phyloP scores from a whole-genome alignment of 2,113 vertebrate species.

The Leptobrachium leishanense region DNA sequence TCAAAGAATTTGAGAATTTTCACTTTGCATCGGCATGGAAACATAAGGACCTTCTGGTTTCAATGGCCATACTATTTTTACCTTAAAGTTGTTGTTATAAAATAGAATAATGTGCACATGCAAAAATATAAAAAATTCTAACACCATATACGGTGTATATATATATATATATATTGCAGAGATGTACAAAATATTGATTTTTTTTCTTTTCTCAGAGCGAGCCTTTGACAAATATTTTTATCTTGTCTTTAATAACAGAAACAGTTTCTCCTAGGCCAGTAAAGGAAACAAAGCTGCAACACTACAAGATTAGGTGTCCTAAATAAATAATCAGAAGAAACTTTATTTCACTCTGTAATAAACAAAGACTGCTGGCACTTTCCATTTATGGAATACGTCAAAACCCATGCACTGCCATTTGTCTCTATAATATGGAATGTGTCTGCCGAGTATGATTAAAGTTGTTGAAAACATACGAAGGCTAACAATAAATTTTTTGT shows the following conservation, averaged over 20 bases:
- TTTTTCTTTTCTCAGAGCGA: background rate
- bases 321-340: background rate
- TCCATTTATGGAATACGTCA: slow-evolving; percentile 4
- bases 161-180: too few species aligned
- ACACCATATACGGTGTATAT: too few species aligned
- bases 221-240: slow-evolving; percentile 3
- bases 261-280: slow-evolving; percentile 1
- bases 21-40: too few species aligned
- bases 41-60: too few species aligned
- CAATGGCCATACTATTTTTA: too few species aligned
- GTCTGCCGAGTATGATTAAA: slow-evolving; percentile 7
- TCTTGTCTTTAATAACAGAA: slow-evolving; percentile 5
- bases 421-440: slow-evolving; percentile 3
- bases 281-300: background rate
- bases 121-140: too few species aligned
- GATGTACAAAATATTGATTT: too few species aligned
- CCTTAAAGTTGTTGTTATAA: too few species aligned
- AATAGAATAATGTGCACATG: too few species aligned
- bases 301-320: slow-evolving; percentile 15
- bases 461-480: background rate
- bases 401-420: background rate
- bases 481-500: background rate
- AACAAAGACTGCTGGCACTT: slow-evolving; percentile 12
- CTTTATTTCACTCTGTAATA: slow-evolving; percentile 21
- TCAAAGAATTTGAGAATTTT: too few species aligned